Evolutionary conservation across 2,113 vertebrate genomes (phyloP), one percentile per base, ranked within the genome.

Genomic region (Alethe castanea): DNA sequence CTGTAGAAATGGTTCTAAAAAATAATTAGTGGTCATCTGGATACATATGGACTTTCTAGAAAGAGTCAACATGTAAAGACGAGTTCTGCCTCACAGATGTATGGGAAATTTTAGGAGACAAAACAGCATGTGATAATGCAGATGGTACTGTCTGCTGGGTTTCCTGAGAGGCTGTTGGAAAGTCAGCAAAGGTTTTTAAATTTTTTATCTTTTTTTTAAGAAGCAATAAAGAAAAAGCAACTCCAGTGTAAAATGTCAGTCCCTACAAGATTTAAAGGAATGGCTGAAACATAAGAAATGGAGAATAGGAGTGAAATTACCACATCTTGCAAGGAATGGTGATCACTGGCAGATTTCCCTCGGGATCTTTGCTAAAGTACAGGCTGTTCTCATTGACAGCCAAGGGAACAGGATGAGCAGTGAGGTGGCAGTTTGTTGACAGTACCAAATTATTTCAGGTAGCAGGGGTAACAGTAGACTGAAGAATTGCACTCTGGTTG

Each of bases 361-460:
- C 0, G 67, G 87, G 90, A 67, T 65, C 48, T 90, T 50, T 90
- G 56, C 56, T 84, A 14, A 85, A 90, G 81, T 76, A 60, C 31
- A 67, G 53, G 40, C 74, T 86, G 42, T 90, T 93, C 8, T 1
- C 38, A 24, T 66, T 5, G 3, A 36, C 71, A 80, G 47, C 42
- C 42, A 73, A 38, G 62, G 71, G 64, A 86, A 36, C 50, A 82
- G 82, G 59, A 73, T 73, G 71, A 95, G 67, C 66, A 69, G 78
- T 57, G 92, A 96, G 66, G 79, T 90, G 54, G 88, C 90, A 62
- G 76, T 88, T 83, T 36, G 19, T 89, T 96, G 76, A 90, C 71
- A 88, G 29, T 50, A 66, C 79, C 59, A 47, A 86, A 66, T 95
- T 66, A 80, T 69, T 86, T 73, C 71, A 66, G 45, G 67, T 83